These are phyloP conservation scores for Sebastes fasciatus DNA, from an alignment of 2,113 vertebrate genomes.

Conservation along the genomic window DNA sequence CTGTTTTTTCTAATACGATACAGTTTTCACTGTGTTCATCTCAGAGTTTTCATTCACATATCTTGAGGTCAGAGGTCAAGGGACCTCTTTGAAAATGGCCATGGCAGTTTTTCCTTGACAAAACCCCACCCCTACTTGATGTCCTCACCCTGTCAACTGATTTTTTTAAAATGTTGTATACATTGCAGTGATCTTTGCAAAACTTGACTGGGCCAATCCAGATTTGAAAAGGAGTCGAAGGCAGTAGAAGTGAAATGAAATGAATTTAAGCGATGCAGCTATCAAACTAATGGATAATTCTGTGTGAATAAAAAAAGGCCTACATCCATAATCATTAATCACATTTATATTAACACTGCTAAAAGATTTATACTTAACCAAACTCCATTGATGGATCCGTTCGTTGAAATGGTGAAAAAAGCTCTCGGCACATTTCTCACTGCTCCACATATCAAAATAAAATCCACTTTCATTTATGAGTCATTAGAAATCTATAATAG, in stretches of 20 bases:
- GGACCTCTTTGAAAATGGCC: too few species aligned
- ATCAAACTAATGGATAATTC: constrained; percentile 26
- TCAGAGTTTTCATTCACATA: too few species aligned
- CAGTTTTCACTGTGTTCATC: too few species aligned
- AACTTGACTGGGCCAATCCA: neutral
- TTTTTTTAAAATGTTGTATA: neutral
- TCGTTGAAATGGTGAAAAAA: constrained; percentile 41
- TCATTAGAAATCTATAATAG: constrained; percentile 52
- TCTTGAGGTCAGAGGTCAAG: too few species aligned
- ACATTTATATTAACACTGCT: constrained; percentile 48
- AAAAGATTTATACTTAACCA: constrained; percentile 50
- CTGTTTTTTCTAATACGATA: too few species aligned
- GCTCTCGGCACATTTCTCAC: constrained; percentile 16
- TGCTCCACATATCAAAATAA: constrained; percentile 32
- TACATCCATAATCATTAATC: constrained; percentile 44
- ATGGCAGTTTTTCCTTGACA: too few species aligned
- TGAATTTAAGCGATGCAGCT: constrained; percentile 7
- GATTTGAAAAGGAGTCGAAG: neutral
- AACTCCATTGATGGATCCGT: constrained; percentile 42
- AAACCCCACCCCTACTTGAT: neutral
- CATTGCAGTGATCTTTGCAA: neutral
- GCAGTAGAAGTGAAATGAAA: neutral
- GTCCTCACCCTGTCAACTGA: neutral
- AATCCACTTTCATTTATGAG: constrained; percentile 44
- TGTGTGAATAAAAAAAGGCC: constrained; percentile 27